phyloP scores from a whole-genome alignment of 1,140 invertebrate species.

The Cryptotermes secundus region DNA sequence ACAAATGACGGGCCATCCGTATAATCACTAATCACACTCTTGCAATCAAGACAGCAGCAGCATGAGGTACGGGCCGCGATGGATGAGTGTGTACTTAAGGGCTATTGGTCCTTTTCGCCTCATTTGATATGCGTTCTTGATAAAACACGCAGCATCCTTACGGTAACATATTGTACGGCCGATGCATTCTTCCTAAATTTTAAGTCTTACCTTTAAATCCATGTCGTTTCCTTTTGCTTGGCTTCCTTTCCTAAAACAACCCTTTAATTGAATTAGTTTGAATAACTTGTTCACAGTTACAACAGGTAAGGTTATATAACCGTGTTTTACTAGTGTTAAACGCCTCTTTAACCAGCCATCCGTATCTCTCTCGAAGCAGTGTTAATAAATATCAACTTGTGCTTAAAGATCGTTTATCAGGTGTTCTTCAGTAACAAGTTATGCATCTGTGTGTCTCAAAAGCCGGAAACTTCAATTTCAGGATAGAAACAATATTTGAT shows the following conservation, averaged over 20 bases:
- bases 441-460: not conserved
- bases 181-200: not conserved
- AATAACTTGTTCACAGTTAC: no score
- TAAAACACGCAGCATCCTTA: not conserved
- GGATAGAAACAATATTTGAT: not conserved
- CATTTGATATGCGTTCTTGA: constrained; percentile 1
- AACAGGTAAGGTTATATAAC: not conserved
- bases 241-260: not conserved
- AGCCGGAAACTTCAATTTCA: not conserved
- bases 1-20: no score
- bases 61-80: not conserved
- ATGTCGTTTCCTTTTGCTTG: not conserved
- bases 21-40: not conserved
- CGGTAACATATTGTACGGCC: not conserved
- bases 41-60: not conserved
- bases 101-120: not conserved
- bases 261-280: not conserved
- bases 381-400: no score
- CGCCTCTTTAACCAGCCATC: not conserved
- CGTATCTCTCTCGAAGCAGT: no score
- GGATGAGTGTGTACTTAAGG: not conserved
- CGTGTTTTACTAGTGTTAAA: not conserved
- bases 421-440: not conserved
- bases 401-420: not conserved
- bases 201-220: not conserved